phyloP scores from a whole-genome alignment of 2,888 invertebrate species.

The Meiosimyza decipiens region DNA sequence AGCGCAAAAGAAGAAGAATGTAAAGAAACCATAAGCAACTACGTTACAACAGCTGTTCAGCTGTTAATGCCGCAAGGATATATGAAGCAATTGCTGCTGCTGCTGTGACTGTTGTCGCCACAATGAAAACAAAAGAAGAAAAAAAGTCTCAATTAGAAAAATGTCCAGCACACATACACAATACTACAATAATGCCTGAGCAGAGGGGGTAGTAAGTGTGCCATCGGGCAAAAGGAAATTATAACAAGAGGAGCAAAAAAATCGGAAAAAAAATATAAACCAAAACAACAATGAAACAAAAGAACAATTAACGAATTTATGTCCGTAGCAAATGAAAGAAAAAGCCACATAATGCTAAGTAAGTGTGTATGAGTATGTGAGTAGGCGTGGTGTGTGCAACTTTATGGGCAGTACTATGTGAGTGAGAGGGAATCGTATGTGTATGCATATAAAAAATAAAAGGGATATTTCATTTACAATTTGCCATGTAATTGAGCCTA shows the following conservation, averaged over 20 bases:
- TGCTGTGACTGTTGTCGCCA: not conserved
- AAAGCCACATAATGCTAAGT: not conserved
- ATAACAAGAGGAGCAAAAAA: not conserved
- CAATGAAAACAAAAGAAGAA: not conserved
- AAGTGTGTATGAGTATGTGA: not conserved
- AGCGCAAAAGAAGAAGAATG: not conserved
- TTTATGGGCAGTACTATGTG: not conserved
- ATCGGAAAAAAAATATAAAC: not conserved
- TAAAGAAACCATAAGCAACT: not conserved
- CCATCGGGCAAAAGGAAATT: conserved; percentile 37
- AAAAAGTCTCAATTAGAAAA: conserved; percentile 7
- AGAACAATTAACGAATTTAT: conserved; percentile 10
- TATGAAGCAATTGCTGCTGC: conserved; percentile 1
- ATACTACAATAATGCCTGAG: too few relatives aligned
- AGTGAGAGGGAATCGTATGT: not conserved
- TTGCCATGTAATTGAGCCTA: too few relatives aligned
- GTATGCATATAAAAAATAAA: too few relatives aligned
- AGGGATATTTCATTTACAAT: too few relatives aligned
- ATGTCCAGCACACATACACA: not conserved
- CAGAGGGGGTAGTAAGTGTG: not conserved
- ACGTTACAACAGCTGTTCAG: conserved; percentile 1
- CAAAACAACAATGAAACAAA: conserved; percentile 7
- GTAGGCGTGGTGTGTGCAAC: not conserved
- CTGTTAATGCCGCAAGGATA: conserved; percentile 14
- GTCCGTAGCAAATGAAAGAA: not conserved